Evolutionary conservation across 2,113 vertebrate genomes (phyloP).

Genomic region (mouse (Mus musculus)): DNA sequence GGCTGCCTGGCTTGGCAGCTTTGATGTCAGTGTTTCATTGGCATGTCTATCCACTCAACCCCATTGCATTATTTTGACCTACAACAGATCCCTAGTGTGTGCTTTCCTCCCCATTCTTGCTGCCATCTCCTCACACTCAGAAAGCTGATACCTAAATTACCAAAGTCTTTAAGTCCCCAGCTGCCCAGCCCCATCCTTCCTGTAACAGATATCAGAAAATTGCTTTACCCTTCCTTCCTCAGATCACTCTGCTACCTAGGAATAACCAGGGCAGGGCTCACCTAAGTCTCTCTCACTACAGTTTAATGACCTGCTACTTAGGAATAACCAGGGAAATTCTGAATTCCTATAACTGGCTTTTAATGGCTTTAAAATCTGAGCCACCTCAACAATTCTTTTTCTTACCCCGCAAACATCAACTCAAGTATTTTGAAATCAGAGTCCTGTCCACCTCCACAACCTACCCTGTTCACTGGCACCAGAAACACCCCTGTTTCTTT

Average conservation of each 20-base stretch:
- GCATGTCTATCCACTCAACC: too few species aligned
- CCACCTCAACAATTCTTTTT: not conserved
- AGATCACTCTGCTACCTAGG: not conserved
- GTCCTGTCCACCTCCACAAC: not conserved
- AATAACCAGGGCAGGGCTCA: not conserved
- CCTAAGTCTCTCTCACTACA: not conserved
- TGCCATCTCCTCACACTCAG: not conserved
- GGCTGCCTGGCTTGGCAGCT: not conserved
- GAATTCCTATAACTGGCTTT: not conserved
- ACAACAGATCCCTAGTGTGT: not conserved
- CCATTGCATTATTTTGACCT: not conserved
- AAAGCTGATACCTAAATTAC: not conserved
- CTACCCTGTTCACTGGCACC: not conserved
- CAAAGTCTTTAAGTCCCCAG: not conserved
- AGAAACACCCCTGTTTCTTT: not conserved
- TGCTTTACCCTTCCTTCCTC: not conserved
- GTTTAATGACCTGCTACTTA: not conserved
- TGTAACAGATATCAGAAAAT: not conserved
- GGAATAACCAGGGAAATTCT: not conserved
- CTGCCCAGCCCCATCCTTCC: too few species aligned
- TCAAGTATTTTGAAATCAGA: not conserved
- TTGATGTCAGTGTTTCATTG: not conserved
- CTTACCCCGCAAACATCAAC: not conserved
- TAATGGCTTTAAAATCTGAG: not conserved
- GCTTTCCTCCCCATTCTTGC: not conserved